These are phyloP conservation scores for Lampris megalopsis DNA, from an alignment of 2,113 vertebrate genomes.

Conservation along the genomic window DNA sequence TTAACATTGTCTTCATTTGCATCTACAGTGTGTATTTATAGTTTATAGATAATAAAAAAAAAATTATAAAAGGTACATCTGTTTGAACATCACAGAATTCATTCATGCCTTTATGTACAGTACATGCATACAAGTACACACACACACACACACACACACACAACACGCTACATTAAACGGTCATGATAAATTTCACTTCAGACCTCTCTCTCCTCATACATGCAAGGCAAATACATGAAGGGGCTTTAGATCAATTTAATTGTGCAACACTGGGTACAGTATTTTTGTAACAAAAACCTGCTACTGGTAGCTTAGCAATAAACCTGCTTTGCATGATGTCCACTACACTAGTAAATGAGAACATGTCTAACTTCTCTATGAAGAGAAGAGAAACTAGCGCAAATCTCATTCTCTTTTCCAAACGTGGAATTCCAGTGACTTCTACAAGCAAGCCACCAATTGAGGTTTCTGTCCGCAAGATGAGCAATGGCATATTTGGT, in stretches of 20 bases:
- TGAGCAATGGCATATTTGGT: slow-evolving; percentile 64
- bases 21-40: not conserved
- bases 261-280: slow-evolving; percentile 48
- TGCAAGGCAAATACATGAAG: slow-evolving; percentile 43
- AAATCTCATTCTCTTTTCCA: slow-evolving; percentile 52
- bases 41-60: too few relatives aligned
- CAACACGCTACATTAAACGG: slow-evolving; percentile 49
- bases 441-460: slow-evolving; percentile 72
- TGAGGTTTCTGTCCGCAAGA: slow-evolving; percentile 72
- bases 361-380: not conserved
- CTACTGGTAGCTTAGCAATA: slow-evolving; percentile 20
- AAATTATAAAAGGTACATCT: too few relatives aligned
- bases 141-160: slow-evolving; percentile 11
- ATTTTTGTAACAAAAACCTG: slow-evolving; percentile 38
- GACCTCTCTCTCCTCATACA: slow-evolving; percentile 51
- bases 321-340: slow-evolving; percentile 21
- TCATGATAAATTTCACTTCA: slow-evolving; percentile 44
- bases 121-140: not conserved
- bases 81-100: too few relatives aligned
- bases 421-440: slow-evolving; percentile 66
- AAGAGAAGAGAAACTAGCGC: slow-evolving; percentile 40
- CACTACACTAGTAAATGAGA: not conserved
- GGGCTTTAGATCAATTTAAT: slow-evolving; percentile 62
- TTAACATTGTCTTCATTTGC: not conserved
- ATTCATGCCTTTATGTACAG: too few relatives aligned